Conservation (phyloP, 2,888 invertebrate species). For the Aporophyla nigra region DNA sequence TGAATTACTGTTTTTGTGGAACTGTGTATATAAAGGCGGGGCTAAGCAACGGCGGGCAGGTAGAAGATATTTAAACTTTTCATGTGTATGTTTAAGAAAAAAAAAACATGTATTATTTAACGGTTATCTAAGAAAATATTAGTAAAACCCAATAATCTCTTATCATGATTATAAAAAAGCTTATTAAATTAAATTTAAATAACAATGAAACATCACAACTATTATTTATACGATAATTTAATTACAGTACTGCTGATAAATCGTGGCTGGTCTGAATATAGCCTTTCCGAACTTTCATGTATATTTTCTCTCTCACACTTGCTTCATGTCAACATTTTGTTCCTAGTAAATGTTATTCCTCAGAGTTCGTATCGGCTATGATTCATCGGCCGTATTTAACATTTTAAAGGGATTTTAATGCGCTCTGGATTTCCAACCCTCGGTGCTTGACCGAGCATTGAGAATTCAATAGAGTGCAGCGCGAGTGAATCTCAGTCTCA, state of each 20-base stretch:
- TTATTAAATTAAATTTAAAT: constrained; percentile 32
- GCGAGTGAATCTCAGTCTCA: too few relatives aligned
- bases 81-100: not conserved
- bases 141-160: constrained; percentile 57
- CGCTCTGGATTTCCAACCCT: too few relatives aligned
- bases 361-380: not conserved
- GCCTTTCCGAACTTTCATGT: not conserved
- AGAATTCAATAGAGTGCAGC: too few relatives aligned
- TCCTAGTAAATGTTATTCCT: not conserved
- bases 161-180: constrained; percentile 34
- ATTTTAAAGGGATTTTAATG: not conserved
- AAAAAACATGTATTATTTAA: not conserved
- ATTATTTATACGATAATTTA: constrained; percentile 24
- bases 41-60: constrained; percentile 48
- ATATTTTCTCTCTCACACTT: not conserved
- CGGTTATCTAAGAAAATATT: constrained; percentile 42
- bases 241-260: not conserved
- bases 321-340: not conserved
- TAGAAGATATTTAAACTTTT: not conserved
- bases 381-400: not conserved
- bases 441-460: too few relatives aligned
- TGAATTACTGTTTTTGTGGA: constrained; percentile 39
- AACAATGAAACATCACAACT: constrained; percentile 41
- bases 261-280: not conserved
- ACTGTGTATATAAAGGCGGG: constrained; percentile 6